These are phyloP conservation scores for Pseudorhiza aurosa DNA, from an alignment of 30 jellyfish, hydroid and myxozoan genomes.

Conservation along the genomic window DNA sequence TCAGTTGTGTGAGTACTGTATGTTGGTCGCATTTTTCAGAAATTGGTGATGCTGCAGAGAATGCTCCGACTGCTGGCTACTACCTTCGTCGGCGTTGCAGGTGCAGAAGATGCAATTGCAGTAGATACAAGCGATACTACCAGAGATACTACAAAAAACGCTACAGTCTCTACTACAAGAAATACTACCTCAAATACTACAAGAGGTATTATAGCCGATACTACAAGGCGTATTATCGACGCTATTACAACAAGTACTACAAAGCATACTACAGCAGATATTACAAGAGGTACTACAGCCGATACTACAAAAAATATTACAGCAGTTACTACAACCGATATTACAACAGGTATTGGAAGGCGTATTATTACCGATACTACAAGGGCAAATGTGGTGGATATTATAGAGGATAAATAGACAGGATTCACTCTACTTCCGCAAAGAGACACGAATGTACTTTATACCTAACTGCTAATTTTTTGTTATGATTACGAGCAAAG, in stretches of 20 bases:
- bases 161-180: conserved; percentile 23
- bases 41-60: not conserved
- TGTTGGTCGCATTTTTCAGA: not conserved
- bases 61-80: not conserved
- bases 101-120: conserved; percentile 28
- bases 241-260: conserved; percentile 33
- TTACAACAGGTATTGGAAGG: conserved; percentile 18
- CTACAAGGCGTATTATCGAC: conserved; percentile 32
- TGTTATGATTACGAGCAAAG: too few relatives aligned
- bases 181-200: conserved; percentile 16
- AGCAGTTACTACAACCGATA: conserved; percentile 20
- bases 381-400: not conserved
- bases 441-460: too few relatives aligned
- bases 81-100: not conserved
- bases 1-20: too few relatives aligned
- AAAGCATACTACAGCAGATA: conserved; percentile 24
- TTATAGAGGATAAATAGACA: conserved; percentile 6
- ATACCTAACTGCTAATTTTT: too few relatives aligned
- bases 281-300: conserved; percentile 38
- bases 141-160: conserved; percentile 7
- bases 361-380: conserved; percentile 19
- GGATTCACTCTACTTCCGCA: too few relatives aligned
- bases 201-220: conserved; percentile 24
- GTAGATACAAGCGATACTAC: conserved; percentile 33
- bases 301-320: conserved; percentile 31